Evolutionary conservation across 2,797 vertebrate genomes (phyloP), one percentile per base, ranked within the genome.

Genomic region (Benthosema pterotum): DNA sequence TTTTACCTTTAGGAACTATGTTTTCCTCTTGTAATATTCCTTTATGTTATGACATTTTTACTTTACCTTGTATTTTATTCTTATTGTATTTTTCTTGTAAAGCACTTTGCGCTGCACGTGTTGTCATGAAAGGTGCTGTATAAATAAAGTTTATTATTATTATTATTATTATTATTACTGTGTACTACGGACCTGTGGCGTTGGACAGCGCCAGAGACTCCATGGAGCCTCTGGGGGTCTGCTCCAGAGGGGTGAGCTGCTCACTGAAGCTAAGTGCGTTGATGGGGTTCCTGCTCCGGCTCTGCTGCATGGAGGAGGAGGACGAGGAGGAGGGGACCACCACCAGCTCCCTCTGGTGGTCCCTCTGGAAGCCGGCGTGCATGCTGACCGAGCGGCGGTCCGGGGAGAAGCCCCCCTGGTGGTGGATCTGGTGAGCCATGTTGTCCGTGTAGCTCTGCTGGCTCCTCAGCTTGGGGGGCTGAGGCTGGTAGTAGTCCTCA

Each of bases 141-240:
- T n/a, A n/a, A n/a, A n/a, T n/a, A n/a, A n/a, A n/a, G n/a, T n/a
- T n/a, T n/a, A n/a, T n/a, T n/a, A n/a, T n/a, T n/a, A n/a, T n/a
- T n/a, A n/a, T n/a, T n/a, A n/a, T n/a, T n/a, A n/a, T n/a, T n/a
- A n/a, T n/a, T n/a, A n/a, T n/a, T n/a, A n/a, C n/a, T n/a, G n/a
- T 0, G 1, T 6, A 19, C 12, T 14, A 91, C n/a, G n/a, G n/a
- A 99, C 96, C 97, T 93, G 96, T 96, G 8, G 94, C 87, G 2
- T 96, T 98, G 25, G 97, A 96, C 67, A 98, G 87, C 0, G 96
- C 94, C 42, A 99, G 88, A 0, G 97, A 99, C 79, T 99, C 98
- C 92, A 97, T 96, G 69, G 98, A 99, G 50, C 96, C 97, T 0
- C 93, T 90, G 0, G 98, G 97, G 0, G 97, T 98, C 83, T 96